phyloP scores from a whole-genome alignment of 2,888 invertebrate species.

The Chorisops tibialis region DNA sequence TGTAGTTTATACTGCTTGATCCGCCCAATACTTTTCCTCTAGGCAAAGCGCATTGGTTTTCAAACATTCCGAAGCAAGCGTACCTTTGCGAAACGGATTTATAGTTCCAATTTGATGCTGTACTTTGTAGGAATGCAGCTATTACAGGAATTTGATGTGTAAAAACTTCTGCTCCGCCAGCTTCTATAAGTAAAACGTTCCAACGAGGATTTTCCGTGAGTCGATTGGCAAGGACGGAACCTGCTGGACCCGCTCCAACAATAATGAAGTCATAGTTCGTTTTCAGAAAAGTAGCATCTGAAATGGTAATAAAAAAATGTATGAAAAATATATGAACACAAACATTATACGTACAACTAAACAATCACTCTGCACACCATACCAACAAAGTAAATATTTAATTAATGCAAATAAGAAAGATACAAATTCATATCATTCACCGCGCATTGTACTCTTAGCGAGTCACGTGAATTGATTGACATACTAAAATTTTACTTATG shows the following conservation, averaged over 20 bases:
- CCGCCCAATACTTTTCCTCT: conserved; percentile 59
- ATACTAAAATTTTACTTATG: no score
- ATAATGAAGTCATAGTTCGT: conserved; percentile 74
- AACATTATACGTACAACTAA: not conserved
- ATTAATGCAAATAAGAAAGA: no score
- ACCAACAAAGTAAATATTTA: no score
- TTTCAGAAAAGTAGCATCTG: conserved; percentile 51
- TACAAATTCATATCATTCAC: no score
- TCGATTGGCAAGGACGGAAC: conserved; percentile 48
- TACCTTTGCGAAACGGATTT: conserved; percentile 60
- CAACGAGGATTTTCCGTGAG: conserved; percentile 44
- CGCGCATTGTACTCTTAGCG: no score
- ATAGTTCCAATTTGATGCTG: conserved; percentile 64
- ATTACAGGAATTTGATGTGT: conserved; percentile 37
- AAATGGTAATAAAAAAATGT: conserved; percentile 38
- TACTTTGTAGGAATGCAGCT: conserved; percentile 36
- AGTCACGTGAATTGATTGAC: no score
- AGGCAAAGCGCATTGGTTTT: conserved; percentile 48
- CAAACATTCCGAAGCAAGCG: conserved; percentile 56
- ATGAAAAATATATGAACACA: conserved; percentile 29
- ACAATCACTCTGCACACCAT: no score
- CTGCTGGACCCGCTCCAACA: conserved; percentile 78
- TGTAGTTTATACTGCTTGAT: conserved; percentile 57
- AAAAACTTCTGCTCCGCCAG: conserved; percentile 48
- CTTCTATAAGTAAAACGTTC: conserved; percentile 52